A percentile compares a stretch with the other conserved stretches of the same genome.
phyloP scores from a whole-genome alignment of 2,797 vertebrate species.

The Perodicticus potto region DNA sequence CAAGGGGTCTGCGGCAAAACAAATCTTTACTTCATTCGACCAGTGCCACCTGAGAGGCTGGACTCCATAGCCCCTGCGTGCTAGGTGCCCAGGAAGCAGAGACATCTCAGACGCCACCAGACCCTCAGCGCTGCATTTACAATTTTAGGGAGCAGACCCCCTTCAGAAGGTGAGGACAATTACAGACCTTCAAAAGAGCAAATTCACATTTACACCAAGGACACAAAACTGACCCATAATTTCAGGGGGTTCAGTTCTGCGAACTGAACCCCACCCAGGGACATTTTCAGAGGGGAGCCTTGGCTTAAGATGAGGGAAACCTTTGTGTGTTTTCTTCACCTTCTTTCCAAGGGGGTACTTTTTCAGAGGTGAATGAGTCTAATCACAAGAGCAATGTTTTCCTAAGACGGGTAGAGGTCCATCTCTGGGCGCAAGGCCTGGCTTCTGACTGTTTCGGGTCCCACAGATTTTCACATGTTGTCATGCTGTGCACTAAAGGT shows the following conservation, averaged over 20 bases:
- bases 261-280: neutral
- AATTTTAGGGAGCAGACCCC: neutral
- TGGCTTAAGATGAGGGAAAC: neutral
- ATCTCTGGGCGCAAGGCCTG: neutral
- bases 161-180: neutral
- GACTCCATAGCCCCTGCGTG: too few relatives aligned
- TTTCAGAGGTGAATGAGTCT: neutral
- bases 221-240: neutral
- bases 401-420: fast-evolving
- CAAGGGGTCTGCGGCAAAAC: neutral
- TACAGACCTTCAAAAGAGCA: neutral
- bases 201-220: neutral
- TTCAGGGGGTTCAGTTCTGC: neutral
- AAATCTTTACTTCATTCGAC: neutral
- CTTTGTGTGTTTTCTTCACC: neutral
- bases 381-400: neutral
- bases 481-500: too few relatives aligned
- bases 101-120: fast-evolving
- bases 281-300: neutral
- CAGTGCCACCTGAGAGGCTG: neutral
- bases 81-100: neutral
- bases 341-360: neutral
- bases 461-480: neutral
- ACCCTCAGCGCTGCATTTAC: neutral
- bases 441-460: neutral